Base-by-base conservation (phyloP, 2,113 vertebrate species). In the Catharus fuscescens region DNA sequence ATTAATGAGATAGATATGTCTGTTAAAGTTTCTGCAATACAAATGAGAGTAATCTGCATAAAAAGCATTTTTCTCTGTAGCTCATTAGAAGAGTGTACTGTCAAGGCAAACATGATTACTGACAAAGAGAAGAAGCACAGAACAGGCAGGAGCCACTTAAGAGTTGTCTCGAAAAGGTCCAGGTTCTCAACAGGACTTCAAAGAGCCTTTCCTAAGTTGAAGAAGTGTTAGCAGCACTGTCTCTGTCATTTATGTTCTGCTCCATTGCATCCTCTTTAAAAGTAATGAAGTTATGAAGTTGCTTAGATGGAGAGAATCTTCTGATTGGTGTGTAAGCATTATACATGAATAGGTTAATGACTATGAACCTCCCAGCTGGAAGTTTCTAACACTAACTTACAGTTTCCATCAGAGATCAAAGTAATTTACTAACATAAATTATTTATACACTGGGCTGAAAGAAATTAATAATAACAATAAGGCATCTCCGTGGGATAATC, bases 351-450 rank as follows among this genome's bases (percentile, higher is more conserved):
- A 97, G 92, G 97, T 97, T 98, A 98, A 98, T 95, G 91, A 95
- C 92, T 92, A 7, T 93, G 92, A 97, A 96, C 97, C 72, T 97
- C 97, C 86, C 97, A 96, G 96, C 32, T 95, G 95, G 97, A 98
- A 93, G 72, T 96, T 95, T 97, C 97, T 96, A 96, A 97, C 86
- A 86, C 86, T 97, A 97, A 96, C 93, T 94, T 97, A 81, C 65
- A 93, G 86, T 94, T 97, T 97, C 96, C 66, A 95, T 96, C 97
- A 97, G 95, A 95, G 97, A 97, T 98, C 97, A 97, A 97, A 97
- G 97, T 95, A 96, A 98, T 97, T 97, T 97, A 88, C 93, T 97
- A 92, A 97, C 93, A 97, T 98, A 97, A 97, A 98, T 98, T 97
- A 97, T 97, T 95, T 96, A 98, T 97, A 94, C 85, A 92, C 79